Evolutionary conservation across 2,888 invertebrate species (phyloP), one percentile per base, ranked within the genome.

Genomic region (Danaus chrysippus): DNA sequence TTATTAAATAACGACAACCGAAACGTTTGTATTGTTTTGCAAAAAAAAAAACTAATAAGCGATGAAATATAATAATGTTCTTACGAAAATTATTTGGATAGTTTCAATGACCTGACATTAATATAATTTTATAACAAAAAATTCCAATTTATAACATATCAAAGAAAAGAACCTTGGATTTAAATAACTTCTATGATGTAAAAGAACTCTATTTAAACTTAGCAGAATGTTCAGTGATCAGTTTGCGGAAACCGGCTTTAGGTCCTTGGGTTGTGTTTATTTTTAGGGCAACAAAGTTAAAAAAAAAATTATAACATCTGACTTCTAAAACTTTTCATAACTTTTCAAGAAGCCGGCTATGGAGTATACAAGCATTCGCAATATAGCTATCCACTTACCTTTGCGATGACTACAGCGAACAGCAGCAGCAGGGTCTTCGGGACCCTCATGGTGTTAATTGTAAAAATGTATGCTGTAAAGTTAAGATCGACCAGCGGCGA

Each of bases 391-490:
- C 41, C 56, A 73, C 75, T 76, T 71, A 79, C 79, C 75, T 75
- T 71, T 42, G 71, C 68, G 1, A 72, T 58, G 10, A 77, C 64
- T 56, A 77, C 58, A 66, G 73, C 65, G 67, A 76, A 67, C 69
- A 83, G 71, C 73, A 86, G 73, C 70, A 85, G 77, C 67, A 87
- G 79, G 77, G 79, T 77, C 77, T 71, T 65, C 59, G 76, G 72
- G 75, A 76, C 79, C 84, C 83, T 83, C 88, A 88, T 89, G 76
- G 67, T 68, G 66, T 59, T 64, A 34, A 23, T 62, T 53, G 52
- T 64, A 55, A 59, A 53, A 53, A 67, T 79, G 78, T 74, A 77
- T 79, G 76, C 74, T 80, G 72, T 67, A 76, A 84, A 86, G 81
- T 83, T 82, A 76, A 70, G 71, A 73, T 70, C 70, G 73, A 73